Evolutionary conservation across 2,797 vertebrate genomes (phyloP), one percentile per base, ranked within the genome.

Genomic region (Moxostoma hubbsi): DNA sequence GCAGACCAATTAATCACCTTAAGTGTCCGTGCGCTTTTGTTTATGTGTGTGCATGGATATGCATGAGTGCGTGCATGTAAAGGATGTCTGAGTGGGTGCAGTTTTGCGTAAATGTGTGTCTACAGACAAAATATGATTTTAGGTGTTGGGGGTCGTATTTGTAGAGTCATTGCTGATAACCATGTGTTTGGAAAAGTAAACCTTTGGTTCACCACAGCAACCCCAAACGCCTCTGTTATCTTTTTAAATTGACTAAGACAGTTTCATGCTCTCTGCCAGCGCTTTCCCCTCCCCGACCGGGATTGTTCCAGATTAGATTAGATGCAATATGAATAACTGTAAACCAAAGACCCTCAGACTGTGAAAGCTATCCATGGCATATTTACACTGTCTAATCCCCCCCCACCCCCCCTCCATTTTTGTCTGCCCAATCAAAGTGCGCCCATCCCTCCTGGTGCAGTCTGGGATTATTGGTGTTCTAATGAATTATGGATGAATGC

Each of bases 401-500:
- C 49, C 63, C 55, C 64, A 54, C 59, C 5, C 75, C 18, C 9
- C 86, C 12, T 89, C 87, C 87, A 90, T 92, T 91, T 91, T 91
- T 89, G 91, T 90, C 89, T 91, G 86, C 88, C 90, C 85, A 88
- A 92, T 90, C 90, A 89, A 91, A 90, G 85, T 87, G 88, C 88
- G 89, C 90, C 89, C 61, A 77, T 54, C 8, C 58, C 92, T 65
- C 90, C 67, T 63, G 67, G 47, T 70, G 75, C 75, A 70, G 75
- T 87, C 89, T 91, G 91, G 92, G 93, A 94, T 93, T 94, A 93
- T 93, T 91, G 90, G 91, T 90, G 92, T 90, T 92, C 91, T 87
- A 89, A 93, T 94, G 92, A 94, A 94, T 93, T 93, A 94, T 93
- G 92, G 91, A 93, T 93, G 92, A 92, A 92, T 89, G n/a, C 47